Evolutionary conservation across 2,797 vertebrate species (phyloP), one percentile per base, ranked within the genome.

Genomic region (Spizella passerina): DNA sequence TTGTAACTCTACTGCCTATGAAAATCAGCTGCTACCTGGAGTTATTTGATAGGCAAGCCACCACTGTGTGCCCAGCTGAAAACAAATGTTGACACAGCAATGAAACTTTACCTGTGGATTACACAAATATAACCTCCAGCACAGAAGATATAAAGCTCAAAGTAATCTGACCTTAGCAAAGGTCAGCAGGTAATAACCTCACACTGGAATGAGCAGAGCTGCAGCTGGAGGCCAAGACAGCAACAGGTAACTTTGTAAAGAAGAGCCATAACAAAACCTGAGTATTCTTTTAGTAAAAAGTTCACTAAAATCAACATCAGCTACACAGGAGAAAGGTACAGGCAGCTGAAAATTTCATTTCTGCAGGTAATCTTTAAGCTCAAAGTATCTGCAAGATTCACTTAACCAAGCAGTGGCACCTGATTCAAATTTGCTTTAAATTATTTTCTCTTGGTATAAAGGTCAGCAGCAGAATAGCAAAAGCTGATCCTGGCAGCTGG

Each of bases 11-110:
- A 2, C 11, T 83, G 70, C 55, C 53, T 22, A 70, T 12, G 59
- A 61, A 96, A 88, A 71, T 82, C 60, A 50, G 55, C 65, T 73
- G 72, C 66, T 91, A 86, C 52, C 76, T 76, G 64, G 53, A 79
- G 59, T 13, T 85, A 69, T 63, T 81, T 76, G 73, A 92, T 16
- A 77, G 71, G 66, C 53, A 76, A 91, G 78, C 76, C 70, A 93
- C 53, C 47, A 39, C 46, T 79, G 69, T 13, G 75, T 32, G 75
- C 70, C 81, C n/a, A 50, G 61, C 0, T 65, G 52, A 94, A 82
- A 93, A 96, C 72, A 73, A 90, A 50, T 83, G 38, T 86, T 94
- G 91, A 93, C 85, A 86, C 53, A 82, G 92, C 83, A 84, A 83
- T 73, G 75, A 77, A 92, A 61, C 64, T 79, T 91, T 84, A 88